Conservation (phyloP, 2,888 invertebrate species). For the Ophraella communa region DNA sequence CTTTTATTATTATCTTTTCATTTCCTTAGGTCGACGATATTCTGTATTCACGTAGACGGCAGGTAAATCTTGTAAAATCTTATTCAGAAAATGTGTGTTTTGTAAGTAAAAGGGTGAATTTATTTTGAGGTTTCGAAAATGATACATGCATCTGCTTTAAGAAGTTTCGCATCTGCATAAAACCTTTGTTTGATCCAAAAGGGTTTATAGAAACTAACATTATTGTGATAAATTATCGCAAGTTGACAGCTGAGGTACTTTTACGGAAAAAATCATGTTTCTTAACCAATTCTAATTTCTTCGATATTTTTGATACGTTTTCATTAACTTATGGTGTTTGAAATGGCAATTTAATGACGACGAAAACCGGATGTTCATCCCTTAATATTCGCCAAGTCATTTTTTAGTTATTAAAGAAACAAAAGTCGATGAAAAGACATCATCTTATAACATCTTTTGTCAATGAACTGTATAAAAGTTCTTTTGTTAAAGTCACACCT, state of each 20-base stretch:
- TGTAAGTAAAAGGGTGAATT: constrained; percentile 38
- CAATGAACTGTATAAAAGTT: not conserved
- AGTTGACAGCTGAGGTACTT: constrained; percentile 7
- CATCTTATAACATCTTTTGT: not conserved
- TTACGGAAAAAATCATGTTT: too few species aligned
- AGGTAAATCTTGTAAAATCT: constrained; percentile 28
- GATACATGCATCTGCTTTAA: constrained; percentile 30
- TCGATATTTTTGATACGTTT: too few species aligned
- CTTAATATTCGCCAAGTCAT: not conserved
- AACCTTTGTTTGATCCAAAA: constrained; percentile 20
- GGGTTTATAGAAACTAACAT: constrained; percentile 20
- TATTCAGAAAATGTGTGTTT: constrained; percentile 32
- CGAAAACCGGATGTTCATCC: not conserved
- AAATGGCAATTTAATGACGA: too few species aligned
- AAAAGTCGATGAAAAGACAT: not conserved
- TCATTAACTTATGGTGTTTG: too few species aligned
- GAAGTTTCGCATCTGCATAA: constrained; percentile 32
- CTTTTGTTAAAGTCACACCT: not conserved
- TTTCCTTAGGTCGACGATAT: constrained; percentile 23
- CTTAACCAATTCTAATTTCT: too few species aligned
- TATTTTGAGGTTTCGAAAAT: constrained; percentile 32
- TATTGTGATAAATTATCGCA: constrained; percentile 14
- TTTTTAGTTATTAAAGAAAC: not conserved
- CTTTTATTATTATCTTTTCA: too few species aligned
- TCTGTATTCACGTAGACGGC: constrained; percentile 29